Conservation (phyloP, 2,113 vertebrate species). For the Argyrosomus japonicus region DNA sequence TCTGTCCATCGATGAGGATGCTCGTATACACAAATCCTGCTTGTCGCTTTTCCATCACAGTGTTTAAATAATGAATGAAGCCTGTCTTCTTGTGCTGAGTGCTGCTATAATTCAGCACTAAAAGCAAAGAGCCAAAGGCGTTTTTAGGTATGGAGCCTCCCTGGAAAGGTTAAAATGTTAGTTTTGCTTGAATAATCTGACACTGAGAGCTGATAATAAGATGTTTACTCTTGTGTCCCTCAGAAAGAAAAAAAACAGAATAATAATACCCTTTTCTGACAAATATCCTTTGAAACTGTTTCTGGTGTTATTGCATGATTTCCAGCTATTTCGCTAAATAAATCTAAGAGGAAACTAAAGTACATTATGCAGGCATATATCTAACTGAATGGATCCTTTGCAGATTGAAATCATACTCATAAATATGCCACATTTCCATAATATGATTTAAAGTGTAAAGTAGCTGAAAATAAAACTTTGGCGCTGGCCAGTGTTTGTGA, state of each 20-base stretch:
- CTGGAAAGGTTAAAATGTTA: constrained; percentile 34
- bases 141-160: constrained; percentile 28
- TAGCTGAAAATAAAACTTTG: neutral
- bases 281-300: neutral
- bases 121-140: constrained; percentile 55
- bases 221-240: neutral
- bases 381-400: neutral
- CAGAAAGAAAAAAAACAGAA: neutral
- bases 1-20: constrained; percentile 16
- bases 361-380: neutral
- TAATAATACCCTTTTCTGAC: neutral
- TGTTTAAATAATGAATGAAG: constrained; percentile 72
- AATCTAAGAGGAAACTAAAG: neutral
- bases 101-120: constrained; percentile 64
- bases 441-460: neutral
- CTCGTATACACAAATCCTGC: constrained; percentile 37
- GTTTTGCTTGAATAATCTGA: constrained; percentile 29
- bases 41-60: constrained; percentile 43
- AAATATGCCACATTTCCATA: neutral
- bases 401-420: too few species aligned
- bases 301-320: neutral
- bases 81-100: constrained; percentile 40
- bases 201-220: neutral
- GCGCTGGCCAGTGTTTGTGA: neutral
- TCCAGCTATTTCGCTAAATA: neutral